These are phyloP conservation scores for Halocynthia aurantium DNA, from an alignment of 23 tunicate genomes.

Conservation along the genomic window DNA sequence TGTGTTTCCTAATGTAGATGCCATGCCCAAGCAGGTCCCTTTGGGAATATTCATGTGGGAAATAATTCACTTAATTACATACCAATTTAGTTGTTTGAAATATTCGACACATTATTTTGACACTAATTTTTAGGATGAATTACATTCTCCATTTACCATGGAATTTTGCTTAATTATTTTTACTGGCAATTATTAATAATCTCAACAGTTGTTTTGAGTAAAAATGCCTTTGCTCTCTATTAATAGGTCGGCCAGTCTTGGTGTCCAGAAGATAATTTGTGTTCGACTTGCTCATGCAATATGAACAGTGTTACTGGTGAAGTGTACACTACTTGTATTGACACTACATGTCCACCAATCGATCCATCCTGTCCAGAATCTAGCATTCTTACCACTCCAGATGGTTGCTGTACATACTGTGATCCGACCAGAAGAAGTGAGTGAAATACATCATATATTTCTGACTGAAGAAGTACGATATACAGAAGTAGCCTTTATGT, in stretches of 20 bases:
- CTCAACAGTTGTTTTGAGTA: neutral
- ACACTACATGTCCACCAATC: constrained; percentile 72
- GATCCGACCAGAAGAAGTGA: constrained; percentile 28
- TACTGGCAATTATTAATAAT: neutral
- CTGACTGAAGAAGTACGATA: neutral
- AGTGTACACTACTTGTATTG: constrained; percentile 78
- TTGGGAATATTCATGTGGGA: no score
- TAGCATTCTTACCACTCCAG: constrained; percentile 64
- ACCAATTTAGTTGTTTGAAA: no score
- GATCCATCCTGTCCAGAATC: constrained; percentile 88
- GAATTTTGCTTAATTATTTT: no score
- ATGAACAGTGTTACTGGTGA: constrained; percentile 85
- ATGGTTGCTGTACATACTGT: constrained; percentile 95
- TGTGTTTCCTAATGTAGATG: no score
- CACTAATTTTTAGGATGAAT: no score
- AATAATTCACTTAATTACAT: no score
- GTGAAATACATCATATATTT: constrained; percentile 4
- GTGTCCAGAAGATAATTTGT: constrained; percentile 54
- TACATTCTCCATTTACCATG: no score
- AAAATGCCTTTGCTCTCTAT: neutral
- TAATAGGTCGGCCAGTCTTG: constrained; percentile 92
- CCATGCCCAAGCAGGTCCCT: no score
- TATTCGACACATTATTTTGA: no score
- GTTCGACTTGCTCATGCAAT: constrained; percentile 80
- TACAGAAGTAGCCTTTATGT: no score